phyloP scores from a whole-genome alignment of 1,140 invertebrate species.

The Macrocentrus cingulum region DNA sequence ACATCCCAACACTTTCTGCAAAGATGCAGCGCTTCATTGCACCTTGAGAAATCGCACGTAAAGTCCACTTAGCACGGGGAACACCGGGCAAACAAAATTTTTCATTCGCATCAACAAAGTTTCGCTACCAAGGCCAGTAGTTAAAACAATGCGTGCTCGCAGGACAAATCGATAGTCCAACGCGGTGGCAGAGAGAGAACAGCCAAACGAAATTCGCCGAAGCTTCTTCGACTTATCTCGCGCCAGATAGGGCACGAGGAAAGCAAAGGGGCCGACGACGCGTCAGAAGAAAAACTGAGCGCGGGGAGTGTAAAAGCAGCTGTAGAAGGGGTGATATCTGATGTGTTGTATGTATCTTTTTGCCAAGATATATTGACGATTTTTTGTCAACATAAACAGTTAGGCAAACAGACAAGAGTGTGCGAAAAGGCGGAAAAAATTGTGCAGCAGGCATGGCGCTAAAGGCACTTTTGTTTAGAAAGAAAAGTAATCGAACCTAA shows the following conservation, averaged over 20 bases:
- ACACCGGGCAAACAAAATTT: no score
- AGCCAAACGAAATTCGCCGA: neutral
- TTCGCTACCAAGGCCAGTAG: no score
- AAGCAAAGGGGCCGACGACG: neutral
- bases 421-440: constrained; percentile 13
- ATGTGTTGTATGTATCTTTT: no score
- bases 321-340: no score
- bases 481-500: constrained; percentile 40
- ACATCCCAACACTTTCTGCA: neutral
- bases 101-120: no score
- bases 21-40: constrained; percentile 17
- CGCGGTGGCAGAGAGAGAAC: constrained; percentile 4
- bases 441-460: no score
- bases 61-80: no score
- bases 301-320: no score
- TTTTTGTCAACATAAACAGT: constrained; percentile 2
- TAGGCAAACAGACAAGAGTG: constrained; percentile 15
- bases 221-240: constrained; percentile 7
- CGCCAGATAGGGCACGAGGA: neutral
- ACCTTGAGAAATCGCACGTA: constrained; percentile 18
- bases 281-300: no score
- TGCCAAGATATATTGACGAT: no score
- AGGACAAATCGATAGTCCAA: constrained; percentile 25
- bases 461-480: constrained; percentile 35
- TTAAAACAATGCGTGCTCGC: constrained; percentile 23